These are phyloP conservation scores for Spodoptera exigua DNA, from an alignment of 2,888 invertebrate species.

Conservation along the genomic window DNA sequence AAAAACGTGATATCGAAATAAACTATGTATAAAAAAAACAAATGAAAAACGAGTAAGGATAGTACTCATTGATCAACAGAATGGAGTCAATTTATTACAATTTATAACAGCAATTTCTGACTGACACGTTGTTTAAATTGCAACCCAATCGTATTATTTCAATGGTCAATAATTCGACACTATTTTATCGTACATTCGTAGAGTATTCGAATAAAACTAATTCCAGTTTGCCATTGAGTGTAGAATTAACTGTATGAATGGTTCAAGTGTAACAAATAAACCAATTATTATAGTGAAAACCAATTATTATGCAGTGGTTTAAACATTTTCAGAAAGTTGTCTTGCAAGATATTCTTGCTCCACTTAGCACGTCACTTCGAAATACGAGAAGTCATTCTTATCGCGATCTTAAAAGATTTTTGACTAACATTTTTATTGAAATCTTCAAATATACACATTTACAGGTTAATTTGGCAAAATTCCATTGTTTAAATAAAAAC, in stretches of 20 bases:
- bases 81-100: constrained; percentile 18
- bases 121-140: constrained; percentile 33
- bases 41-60: no score
- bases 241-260: constrained; percentile 13
- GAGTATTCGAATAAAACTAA: constrained; percentile 23
- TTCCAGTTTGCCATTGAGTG: constrained; percentile 24
- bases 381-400: no score
- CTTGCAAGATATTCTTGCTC: background rate
- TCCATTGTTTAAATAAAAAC: no score
- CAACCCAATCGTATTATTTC: constrained; percentile 29
- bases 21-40: no score
- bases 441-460: no score
- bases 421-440: no score
- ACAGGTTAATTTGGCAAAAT: constrained; percentile 1
- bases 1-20: no score
- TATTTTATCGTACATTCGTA: constrained; percentile 30
- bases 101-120: constrained; percentile 27
- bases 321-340: background rate
- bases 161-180: constrained; percentile 42
- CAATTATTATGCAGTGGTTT: background rate
- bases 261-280: constrained; percentile 11
- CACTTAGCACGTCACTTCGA: no score
- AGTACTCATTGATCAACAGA: background rate
- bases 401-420: no score
- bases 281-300: background rate